Percentiles rank a stretch among this genome's conserved stretches.
Evolutionary conservation across 1,140 invertebrate genomes (phyloP).

Genomic region (Psix sp.): DNA sequence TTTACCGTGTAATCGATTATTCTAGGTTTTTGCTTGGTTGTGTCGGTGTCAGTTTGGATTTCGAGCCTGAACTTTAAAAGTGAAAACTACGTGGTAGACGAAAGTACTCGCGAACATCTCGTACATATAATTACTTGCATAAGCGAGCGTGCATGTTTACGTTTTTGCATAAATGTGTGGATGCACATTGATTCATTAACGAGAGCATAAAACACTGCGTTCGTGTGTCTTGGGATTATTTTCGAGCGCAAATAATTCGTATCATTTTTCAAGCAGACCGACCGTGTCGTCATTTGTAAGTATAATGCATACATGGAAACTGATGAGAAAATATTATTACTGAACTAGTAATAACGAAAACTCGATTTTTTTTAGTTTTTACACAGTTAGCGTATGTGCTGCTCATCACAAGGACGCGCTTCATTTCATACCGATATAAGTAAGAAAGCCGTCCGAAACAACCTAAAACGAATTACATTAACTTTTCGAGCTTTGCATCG

Average conservation of each 20-base stretch:
- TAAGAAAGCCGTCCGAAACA: slow-evolving; percentile 56
- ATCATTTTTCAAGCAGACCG: slow-evolving; percentile 11
- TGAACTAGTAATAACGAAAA: slow-evolving; percentile 13
- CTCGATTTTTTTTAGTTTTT: slow-evolving; percentile 42
- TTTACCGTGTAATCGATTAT: slow-evolving; percentile 49
- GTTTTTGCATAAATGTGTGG: slow-evolving; percentile 37
- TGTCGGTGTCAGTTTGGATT: slow-evolving; percentile 42
- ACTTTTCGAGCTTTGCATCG: slow-evolving; percentile 53
- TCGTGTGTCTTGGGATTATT: slow-evolving; percentile 23
- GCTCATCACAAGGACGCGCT: slow-evolving; percentile 56
- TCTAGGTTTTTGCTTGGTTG: slow-evolving; percentile 49
- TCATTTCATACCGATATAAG: slow-evolving; percentile 46
- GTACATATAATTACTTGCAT: slow-evolving; percentile 35
- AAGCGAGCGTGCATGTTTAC: slow-evolving; percentile 27
- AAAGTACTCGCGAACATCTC: slow-evolving; percentile 41
- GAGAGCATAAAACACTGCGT: slow-evolving; percentile 39
- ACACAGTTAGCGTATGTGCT: slow-evolving; percentile 49
- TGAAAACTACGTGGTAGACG: slow-evolving; percentile 25
- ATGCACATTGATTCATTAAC: slow-evolving; percentile 37
- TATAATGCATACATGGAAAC: not conserved
- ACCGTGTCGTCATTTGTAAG: slow-evolving; percentile 14
- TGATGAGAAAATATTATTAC: not conserved
- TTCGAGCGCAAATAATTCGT: slow-evolving; percentile 8
- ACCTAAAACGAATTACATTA: slow-evolving; percentile 56
- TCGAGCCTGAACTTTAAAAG: slow-evolving; percentile 16